Base-by-base conservation (phyloP, 2,888 invertebrate genomes). In the Drosophila borborema region DNA sequence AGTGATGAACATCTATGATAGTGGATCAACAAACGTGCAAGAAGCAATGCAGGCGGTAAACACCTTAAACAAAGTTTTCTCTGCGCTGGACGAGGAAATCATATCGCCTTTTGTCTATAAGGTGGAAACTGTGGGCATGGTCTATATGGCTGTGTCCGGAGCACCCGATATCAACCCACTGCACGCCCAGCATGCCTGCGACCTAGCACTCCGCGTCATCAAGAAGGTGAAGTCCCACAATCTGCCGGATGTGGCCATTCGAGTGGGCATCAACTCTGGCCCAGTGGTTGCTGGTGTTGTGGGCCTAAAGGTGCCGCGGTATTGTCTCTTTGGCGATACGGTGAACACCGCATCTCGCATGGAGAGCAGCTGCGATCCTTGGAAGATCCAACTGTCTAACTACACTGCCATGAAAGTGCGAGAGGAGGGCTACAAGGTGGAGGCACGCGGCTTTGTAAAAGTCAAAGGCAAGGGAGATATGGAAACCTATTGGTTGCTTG, bases 291-390 rank as follows among this genome's bases (percentile, higher is more conserved):
- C 97, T 0, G 98, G 98, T 1, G 96, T 98, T 28, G 96, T 98
- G 0, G 98, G 98, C 0, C 93, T 96, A 45, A 96, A 97, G 89
- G 95, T 97, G 60, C 97, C 97, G 0, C 94, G 97, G 0, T 98
- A 97, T 92, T 98, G 98, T 86, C 95, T 98, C 54, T 98, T 98
- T 74, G 98, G 98, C 0, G 98, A 98, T 92, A 97, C 98, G 0
- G 97, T 98, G 20, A 98, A 98, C 91, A 98, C 97, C 0, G 98
- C 98, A 1, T 97, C 98, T 4, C 94, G 98, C 66, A 98, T 98
- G 97, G 98, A 98, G 91, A 95, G 95, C 16, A 94, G 94, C 59
- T 91, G 93, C 41, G 91, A 96, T 94, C 94, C 96, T 1, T 96
- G 96, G 66, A 95, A 94, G 90, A 95, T 98, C 31, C 97, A 98